Base-by-base conservation (phyloP, 2,888 invertebrate genomes). In the Aleiodes alternator region DNA sequence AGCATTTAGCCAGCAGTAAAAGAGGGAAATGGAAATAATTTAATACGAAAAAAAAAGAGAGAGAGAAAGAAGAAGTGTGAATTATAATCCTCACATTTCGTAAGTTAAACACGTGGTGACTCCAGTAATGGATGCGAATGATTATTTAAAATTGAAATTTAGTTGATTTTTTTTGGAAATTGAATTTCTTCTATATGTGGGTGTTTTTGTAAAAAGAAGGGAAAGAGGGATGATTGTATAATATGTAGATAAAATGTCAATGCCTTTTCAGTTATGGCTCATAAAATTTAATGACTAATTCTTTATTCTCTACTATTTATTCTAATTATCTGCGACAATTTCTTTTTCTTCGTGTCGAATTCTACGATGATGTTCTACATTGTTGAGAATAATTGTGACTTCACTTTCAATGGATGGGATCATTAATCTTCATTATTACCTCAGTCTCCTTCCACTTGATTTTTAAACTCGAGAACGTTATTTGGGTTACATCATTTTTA, bases 381-480 rank as follows among this genome's bases (percentile, higher is more conserved):
- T 43, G 43, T 64, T 43, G 64, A 43, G 43, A 64, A 64, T 64
- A 64, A 64, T 64, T 48, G 48, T 12, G 59, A 72, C 51, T 53
- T 70, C 64, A 66, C 66, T 53, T 61, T 69, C 73, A 74, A 75
- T 56, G 71, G 75, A 61, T 71, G 50, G 59, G 80, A 83, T 82
- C 85, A 82, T 85, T 85, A 84, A 82, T 85, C 85, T 85, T 83
- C 82, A 85, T 85, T 83, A 77, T 80, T 77, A 73, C 79, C 79
- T 82, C 81, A 80, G 81, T 83, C 82, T 84, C 80, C 83, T 83
- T 83, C 81, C 80, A 83, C 83, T 75, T 72, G 56, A 71, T 72
- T 71, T 66, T 66, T 55, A 48, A 16, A 69, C 69, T 31, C 29
- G 57, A 34, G 69, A 75, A 51, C 53, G 56, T 70, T 75, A 75